These are phyloP conservation scores for Oreochromis tanganicae DNA, from an alignment of 2,113 vertebrate genomes.

Conservation along the genomic window DNA sequence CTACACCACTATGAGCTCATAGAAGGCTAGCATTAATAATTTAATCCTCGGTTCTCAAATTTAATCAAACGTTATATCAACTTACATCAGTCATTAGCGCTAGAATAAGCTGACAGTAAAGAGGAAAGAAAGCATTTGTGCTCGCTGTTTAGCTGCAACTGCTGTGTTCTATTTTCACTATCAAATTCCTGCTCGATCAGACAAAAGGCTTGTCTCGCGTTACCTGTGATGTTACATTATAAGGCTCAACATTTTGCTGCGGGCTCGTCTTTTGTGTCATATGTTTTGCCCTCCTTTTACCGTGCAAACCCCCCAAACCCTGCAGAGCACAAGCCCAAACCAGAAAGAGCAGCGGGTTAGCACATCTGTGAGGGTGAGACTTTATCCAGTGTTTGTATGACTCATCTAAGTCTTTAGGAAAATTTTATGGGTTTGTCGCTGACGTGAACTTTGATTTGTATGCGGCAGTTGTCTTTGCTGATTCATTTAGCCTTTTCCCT, in stretches of 20 bases:
- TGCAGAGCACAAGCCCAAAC: background rate
- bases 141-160: background rate
- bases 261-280: background rate
- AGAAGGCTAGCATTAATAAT: conserved; percentile 20
- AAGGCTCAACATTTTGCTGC: background rate
- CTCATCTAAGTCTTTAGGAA: background rate
- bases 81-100: background rate
- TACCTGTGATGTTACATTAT: background rate
- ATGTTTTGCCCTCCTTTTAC: background rate
- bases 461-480: background rate
- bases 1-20: conserved; percentile 12
- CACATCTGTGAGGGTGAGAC: conserved; percentile 39
- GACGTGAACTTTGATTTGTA: conserved; percentile 23
- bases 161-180: background rate
- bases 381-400: conserved; percentile 24
- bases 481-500: background rate
- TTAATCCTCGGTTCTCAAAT: conserved; percentile 18
- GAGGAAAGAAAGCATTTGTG: background rate
- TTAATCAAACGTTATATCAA: conserved; percentile 12
- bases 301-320: background rate
- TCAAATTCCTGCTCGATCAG: background rate
- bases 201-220: background rate
- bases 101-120: background rate
- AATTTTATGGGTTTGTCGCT: background rate
- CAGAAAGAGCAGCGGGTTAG: conserved; percentile 3